Conservation (phyloP, 2,888 invertebrate species). For the Philopedon plagiatum region DNA sequence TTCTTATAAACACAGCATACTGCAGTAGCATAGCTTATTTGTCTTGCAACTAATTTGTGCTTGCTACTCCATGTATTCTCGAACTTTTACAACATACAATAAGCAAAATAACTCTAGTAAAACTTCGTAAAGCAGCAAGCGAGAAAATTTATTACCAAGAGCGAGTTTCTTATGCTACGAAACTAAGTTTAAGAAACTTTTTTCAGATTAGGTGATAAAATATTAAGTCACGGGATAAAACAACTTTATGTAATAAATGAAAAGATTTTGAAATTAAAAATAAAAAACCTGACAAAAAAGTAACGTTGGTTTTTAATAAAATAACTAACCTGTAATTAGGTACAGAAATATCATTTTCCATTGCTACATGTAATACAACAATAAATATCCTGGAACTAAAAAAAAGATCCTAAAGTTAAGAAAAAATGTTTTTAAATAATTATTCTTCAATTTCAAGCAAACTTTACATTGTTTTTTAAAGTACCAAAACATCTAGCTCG, state of each 20-base stretch:
- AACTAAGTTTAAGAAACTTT: constrained; percentile 8
- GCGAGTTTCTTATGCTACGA: constrained; percentile 20
- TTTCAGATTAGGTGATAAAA: constrained; percentile 15
- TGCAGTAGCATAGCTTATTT: constrained; percentile 22
- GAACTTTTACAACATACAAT: constrained; percentile 39
- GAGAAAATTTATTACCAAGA: constrained; percentile 39
- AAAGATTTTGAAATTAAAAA: neutral
- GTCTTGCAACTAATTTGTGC: constrained; percentile 25
- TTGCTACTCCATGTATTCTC: constrained; percentile 35
- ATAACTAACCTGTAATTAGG: too few species aligned
- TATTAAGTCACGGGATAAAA: neutral
- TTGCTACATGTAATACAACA: too few species aligned
- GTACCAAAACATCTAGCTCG: too few species aligned
- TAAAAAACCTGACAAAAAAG: neutral
- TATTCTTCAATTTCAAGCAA: too few species aligned
- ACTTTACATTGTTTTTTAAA: too few species aligned
- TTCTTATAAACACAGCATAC: neutral
- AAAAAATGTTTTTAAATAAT: too few species aligned
- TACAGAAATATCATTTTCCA: too few species aligned
- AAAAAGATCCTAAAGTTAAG: too few species aligned
- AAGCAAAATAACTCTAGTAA: constrained; percentile 40
- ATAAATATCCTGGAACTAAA: too few species aligned
- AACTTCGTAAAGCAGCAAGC: constrained; percentile 39
- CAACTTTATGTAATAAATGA: neutral
- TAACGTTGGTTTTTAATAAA: too few species aligned